These are phyloP conservation scores for Phortica variegata DNA, from an alignment of 1,140 invertebrate genomes.

Conservation along the genomic window DNA sequence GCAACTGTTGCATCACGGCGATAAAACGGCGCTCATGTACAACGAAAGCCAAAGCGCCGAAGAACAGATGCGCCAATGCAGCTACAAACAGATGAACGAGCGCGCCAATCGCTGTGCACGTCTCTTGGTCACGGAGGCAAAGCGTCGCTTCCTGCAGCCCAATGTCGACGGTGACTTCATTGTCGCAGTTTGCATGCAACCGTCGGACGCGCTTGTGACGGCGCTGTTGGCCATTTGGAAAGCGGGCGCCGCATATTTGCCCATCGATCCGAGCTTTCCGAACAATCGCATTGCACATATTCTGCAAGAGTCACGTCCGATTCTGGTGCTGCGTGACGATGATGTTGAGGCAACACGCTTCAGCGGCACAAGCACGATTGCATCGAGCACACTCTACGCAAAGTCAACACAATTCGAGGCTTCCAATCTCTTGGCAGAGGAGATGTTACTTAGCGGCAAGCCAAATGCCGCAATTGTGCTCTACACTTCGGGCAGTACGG, in stretches of 20 bases:
- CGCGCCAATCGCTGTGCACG: constrained; percentile 64
- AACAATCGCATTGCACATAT: constrained; percentile 74
- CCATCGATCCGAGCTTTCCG: constrained; percentile 76
- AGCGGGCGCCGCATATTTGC: constrained; percentile 78
- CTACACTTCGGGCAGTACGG: constrained; percentile 93
- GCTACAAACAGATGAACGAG: constrained; percentile 64
- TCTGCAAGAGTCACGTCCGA: constrained; percentile 71
- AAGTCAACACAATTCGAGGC: constrained; percentile 34
- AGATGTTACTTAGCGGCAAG: constrained; percentile 42
- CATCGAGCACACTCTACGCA: constrained; percentile 36
- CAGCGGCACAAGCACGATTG: constrained; percentile 32
- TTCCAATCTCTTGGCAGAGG: constrained; percentile 35
- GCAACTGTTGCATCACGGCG: constrained; percentile 47
- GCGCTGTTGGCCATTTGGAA: constrained; percentile 76
- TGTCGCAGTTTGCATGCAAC: constrained; percentile 75
- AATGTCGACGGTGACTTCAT: constrained; percentile 69
- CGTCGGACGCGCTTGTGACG: constrained; percentile 69
- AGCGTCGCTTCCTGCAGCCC: constrained; percentile 41
- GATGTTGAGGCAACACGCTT: constrained; percentile 41
- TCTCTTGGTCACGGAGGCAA: constrained; percentile 59
- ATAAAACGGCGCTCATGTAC: constrained; percentile 61
- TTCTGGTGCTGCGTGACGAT: constrained; percentile 70
- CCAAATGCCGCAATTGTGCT: constrained; percentile 73
- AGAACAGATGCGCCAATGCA: constrained; percentile 51
- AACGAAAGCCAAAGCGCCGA: constrained; percentile 56